These are phyloP conservation scores for Euproctis similis DNA, from an alignment of 2,888 invertebrate genomes.

Conservation along the genomic window DNA sequence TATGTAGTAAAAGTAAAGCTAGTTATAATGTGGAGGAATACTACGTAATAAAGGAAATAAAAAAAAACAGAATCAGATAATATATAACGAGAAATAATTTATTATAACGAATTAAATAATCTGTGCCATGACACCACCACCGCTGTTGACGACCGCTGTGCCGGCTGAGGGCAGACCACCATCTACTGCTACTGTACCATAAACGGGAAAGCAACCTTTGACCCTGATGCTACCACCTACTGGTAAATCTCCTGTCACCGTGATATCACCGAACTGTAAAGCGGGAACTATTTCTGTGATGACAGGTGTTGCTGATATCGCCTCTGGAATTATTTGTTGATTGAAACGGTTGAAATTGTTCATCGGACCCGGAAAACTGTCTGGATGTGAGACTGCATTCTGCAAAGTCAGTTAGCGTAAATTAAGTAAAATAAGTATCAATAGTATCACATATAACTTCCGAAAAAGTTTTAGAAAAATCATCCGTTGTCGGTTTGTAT, in stretches of 20 bases:
- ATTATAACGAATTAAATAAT: constrained; percentile 11
- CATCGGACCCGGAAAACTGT: constrained; percentile 14
- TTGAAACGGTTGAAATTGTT: constrained; percentile 5
- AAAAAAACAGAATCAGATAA: not conserved
- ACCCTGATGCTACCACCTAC: constrained; percentile 53
- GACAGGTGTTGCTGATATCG: constrained; percentile 33
- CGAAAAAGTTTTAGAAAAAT: too few species aligned
- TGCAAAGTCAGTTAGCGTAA: constrained; percentile 19
- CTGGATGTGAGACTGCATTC: constrained; percentile 21
- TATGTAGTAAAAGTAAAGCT: too few species aligned
- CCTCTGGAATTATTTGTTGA: constrained; percentile 9
- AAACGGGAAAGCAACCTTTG: constrained; percentile 54
- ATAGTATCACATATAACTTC: too few species aligned
- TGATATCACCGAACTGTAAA: constrained; percentile 49
- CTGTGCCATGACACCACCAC: constrained; percentile 22
- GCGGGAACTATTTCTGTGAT: constrained; percentile 50
- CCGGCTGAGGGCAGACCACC: constrained; percentile 49
- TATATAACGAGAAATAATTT: constrained; percentile 13
- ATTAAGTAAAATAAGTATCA: not conserved
- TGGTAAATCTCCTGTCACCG: constrained; percentile 47
- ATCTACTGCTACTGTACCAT: constrained; percentile 50
- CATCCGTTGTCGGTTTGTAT: too few species aligned
- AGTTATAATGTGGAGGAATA: too few species aligned
- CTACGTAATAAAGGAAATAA: not conserved
- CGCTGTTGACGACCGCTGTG: constrained; percentile 42